Conservation (phyloP, 1,140 invertebrate species). For the Spodoptera litura region DNA sequence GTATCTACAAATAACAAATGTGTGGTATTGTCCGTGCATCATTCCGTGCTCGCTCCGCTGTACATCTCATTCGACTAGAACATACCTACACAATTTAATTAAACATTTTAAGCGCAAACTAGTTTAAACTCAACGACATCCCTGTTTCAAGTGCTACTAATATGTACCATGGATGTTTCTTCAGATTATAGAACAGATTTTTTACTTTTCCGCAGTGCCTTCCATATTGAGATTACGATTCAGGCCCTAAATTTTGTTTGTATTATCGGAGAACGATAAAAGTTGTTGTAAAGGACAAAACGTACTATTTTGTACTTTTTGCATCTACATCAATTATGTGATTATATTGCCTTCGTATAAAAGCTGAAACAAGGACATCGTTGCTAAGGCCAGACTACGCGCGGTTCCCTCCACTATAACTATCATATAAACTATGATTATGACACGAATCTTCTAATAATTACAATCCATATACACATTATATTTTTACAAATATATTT, state of each 20-base stretch:
- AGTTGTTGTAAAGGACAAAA: no score
- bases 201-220: no score
- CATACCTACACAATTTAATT: slow-evolving; percentile 49
- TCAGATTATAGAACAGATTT: no score
- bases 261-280: no score
- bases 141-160: neutral
- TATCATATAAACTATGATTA: slow-evolving; percentile 62
- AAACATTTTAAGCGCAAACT: slow-evolving; percentile 42
- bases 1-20: slow-evolving; percentile 37
- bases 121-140: slow-evolving; percentile 20
- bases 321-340: no score
- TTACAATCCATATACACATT: slow-evolving; percentile 77
- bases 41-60: slow-evolving; percentile 44
- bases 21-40: slow-evolving; percentile 48
- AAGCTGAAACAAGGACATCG: neutral
- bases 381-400: slow-evolving; percentile 13
- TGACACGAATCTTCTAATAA: slow-evolving; percentile 72
- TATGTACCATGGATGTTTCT: neutral
- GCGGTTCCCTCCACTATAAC: slow-evolving; percentile 46
- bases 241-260: no score
- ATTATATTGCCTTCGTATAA: neutral
- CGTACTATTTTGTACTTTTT: no score
- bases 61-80: slow-evolving; percentile 56
- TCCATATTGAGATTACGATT: no score
- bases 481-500: slow-evolving; percentile 72